A percentile compares a stretch with the other conserved stretches of the same genome.
These are phyloP conservation scores for Pedionomus torquatus DNA, from an alignment of 2,113 vertebrate species.

Conservation along the genomic window DNA sequence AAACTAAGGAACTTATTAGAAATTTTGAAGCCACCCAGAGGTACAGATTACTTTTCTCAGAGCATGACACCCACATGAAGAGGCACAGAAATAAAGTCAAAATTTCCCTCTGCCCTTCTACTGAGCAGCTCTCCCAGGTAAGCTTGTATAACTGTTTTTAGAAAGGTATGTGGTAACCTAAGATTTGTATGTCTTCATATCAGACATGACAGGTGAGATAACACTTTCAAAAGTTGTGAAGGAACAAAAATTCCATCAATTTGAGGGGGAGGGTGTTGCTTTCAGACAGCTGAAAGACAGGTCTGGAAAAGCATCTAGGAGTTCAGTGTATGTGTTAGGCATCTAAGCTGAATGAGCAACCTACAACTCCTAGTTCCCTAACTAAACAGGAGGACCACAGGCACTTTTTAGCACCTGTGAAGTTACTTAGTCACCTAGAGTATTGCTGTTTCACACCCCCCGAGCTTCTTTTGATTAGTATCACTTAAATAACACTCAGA, in stretches of 20 bases:
- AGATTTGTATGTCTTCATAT: not conserved
- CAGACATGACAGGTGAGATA: not conserved
- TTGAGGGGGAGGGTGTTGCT: rapidly evolving
- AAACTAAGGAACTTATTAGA: not conserved
- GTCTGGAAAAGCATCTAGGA: not conserved
- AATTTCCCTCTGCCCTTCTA: not conserved
- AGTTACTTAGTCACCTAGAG: not conserved
- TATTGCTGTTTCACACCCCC: not conserved
- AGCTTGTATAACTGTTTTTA: not conserved
- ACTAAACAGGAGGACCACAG: not conserved
- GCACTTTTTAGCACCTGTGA: not conserved
- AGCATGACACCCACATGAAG: not conserved
- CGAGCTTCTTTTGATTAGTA: not conserved
- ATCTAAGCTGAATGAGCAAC: not conserved
- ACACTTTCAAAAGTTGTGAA: not conserved
- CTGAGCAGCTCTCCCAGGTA: not conserved
- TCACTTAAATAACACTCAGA: not conserved
- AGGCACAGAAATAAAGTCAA: not conserved
- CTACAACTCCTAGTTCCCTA: not conserved
- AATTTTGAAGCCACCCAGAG: not conserved
- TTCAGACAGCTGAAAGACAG: not conserved
- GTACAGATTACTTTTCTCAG: not conserved
- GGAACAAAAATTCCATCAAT: not conserved
- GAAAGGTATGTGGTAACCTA: not conserved
- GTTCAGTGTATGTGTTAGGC: not conserved